A percentile compares a stretch with the other conserved stretches of the same genome.
Evolutionary conservation across 2,113 vertebrate genomes (phyloP).

Genomic region (Coptodon rendalli): DNA sequence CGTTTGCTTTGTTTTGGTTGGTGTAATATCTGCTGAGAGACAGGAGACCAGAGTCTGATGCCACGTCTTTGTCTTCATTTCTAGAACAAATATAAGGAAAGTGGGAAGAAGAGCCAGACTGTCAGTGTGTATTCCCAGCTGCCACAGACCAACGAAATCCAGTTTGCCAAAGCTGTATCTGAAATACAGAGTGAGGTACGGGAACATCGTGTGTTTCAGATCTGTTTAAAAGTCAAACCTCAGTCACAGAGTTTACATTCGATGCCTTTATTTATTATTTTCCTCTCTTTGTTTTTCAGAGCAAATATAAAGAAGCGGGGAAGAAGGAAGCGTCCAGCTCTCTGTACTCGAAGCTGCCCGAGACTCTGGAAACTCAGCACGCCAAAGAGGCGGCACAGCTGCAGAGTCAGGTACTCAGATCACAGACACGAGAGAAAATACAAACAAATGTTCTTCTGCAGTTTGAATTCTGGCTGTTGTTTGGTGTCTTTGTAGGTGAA

Average conservation of each 20-base stretch:
- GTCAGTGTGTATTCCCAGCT: conserved; percentile 43
- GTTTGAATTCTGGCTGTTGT: not conserved
- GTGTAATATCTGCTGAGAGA: not conserved
- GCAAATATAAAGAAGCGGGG: conserved; percentile 78
- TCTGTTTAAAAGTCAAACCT: rapidly evolving
- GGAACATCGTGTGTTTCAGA: rapidly evolving
- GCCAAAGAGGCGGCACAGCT: conserved; percentile 36
- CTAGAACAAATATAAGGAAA: conserved; percentile 83
- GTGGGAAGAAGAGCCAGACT: conserved; percentile 5
- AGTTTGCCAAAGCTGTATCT: conserved; percentile 34
- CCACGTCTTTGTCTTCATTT: not conserved
- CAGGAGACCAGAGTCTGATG: not conserved
- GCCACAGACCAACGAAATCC: conserved; percentile 34
- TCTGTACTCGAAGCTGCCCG: conserved; percentile 82
- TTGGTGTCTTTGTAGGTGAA: conserved; percentile 34
- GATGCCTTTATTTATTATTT: not conserved
- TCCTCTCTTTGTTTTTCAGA: conserved; percentile 43
- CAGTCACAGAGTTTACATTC: not conserved
- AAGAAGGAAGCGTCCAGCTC: conserved; percentile 71
- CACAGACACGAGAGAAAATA: not conserved
- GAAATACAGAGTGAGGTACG: conserved; percentile 54
- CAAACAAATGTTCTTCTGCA: not conserved
- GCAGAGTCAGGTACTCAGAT: conserved; percentile 45
- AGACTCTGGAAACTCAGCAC: conserved; percentile 65
- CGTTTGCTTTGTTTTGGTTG: not conserved